These are phyloP conservation scores for Lydus trimaculatus DNA, from an alignment of 2,888 invertebrate genomes.

Conservation along the genomic window DNA sequence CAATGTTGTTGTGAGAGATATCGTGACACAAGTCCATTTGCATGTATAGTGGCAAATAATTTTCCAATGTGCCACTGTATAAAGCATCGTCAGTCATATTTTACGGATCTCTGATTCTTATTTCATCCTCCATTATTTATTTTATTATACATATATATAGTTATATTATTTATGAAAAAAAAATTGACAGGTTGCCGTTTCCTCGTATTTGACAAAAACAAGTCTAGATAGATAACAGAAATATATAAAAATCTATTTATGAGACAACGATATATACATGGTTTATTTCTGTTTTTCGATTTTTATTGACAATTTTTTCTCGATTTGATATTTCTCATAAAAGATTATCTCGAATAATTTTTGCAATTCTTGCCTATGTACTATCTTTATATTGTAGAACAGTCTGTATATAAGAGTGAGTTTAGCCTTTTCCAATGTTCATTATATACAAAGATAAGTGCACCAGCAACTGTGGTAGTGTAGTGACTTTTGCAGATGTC, in stretches of 20 bases:
- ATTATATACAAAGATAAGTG: too few species aligned
- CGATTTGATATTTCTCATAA: neutral
- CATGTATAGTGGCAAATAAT: conserved; percentile 35
- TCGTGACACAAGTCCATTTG: conserved; percentile 34
- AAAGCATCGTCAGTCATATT: conserved; percentile 30
- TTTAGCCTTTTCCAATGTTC: too few species aligned
- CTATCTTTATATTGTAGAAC: neutral
- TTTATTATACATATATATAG: conserved; percentile 12
- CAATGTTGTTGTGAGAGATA: conserved; percentile 21
- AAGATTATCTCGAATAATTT: neutral
- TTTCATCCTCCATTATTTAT: conserved; percentile 22
- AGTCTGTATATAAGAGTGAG: too few species aligned
- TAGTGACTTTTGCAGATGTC: too few species aligned
- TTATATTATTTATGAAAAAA: neutral
- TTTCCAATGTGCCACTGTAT: conserved; percentile 35
- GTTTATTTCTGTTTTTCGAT: neutral
- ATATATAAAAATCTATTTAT: neutral
- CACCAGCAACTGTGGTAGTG: too few species aligned
- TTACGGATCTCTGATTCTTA: conserved; percentile 29
- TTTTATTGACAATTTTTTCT: neutral
- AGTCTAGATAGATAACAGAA: conserved; percentile 7
- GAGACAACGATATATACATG: neutral
- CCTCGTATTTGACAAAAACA: conserved; percentile 19
- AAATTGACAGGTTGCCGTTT: conserved; percentile 22
- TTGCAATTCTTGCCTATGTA: neutral